Evolutionary conservation across 2,797 vertebrate species (phyloP), one percentile per base, ranked within the genome.

Genomic region (Cyclura pinguis): DNA sequence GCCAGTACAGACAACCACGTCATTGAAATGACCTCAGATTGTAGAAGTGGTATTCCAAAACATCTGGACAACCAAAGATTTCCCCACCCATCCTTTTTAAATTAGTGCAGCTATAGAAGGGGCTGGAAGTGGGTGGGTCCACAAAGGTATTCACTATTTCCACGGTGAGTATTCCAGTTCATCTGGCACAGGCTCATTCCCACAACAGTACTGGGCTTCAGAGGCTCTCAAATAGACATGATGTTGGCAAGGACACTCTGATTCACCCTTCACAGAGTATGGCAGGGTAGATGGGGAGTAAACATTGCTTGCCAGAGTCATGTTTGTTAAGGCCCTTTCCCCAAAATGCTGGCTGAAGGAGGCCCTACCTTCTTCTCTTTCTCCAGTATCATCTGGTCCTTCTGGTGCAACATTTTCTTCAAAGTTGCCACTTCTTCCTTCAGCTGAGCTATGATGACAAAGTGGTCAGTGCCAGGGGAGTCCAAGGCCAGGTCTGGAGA

Each of bases 401-500:
- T 98, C 93, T 98, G 97, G 95, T 98, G 97, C 88, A 98, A 94
- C 97, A 97, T 97, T 94, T 98, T 98, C 94, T 98, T 98, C 80
- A 98, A 95, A 89, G 97, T 97, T 83, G 97, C 97, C 86, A 98
- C 97, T 91, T 98, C 98, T 92, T 98, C 98, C 92, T 98, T 98
- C 92, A 98, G 96, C 67, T 98, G 97, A 81, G 97, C 97, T 84
- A 98, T 98, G 96, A 98, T 97, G 90, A 98, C 97, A 86, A 98
- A 97, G 90, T 98, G 97, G 92, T 97, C 97, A 0, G 98, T 97
- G 90, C 97, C 97, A 35, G 97, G 97, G 35, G 97, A 98, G 90
- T 98, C 98, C 94, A 98, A 95, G 92, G 97, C 97, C 0, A 98
- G 95, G 92, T 98, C 97, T 0, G 97, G 97, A 90, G 97, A 97